Base-by-base conservation (phyloP, 2,888 invertebrate genomes). In the Mycogona germanica region DNA sequence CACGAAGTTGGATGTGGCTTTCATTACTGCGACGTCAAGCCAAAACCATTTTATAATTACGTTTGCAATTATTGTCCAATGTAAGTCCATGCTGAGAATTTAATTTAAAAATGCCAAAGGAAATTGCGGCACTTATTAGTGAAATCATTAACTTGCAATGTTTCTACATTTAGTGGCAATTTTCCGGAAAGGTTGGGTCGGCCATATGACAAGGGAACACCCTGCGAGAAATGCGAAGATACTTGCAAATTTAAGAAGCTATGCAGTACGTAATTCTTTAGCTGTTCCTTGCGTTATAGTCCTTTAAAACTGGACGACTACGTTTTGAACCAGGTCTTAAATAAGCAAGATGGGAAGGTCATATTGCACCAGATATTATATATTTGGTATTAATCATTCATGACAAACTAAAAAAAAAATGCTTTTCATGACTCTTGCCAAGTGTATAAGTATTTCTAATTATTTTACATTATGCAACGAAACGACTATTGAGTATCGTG, bases 31-130 rank as follows among this genome's bases (percentile, higher is more conserved):
- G 58, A 62, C 29, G 57, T 55, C 12, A 59, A 55, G 12, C 61
- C 60, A 9, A 60, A 26, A n/a, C 76, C 71, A 17, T 87, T 80
- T 69, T 86, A 78, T 70, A 84, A 82, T 68, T 87, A 86, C 67
- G 81, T 87, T 28, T 87, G 87, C 69, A 84, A 86, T 72, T 87
- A 87, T 67, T 86, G 86, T 64, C 87, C 87, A 21, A 80, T 78
- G 86, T 85, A 74, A 79, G 80, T 74, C 55, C 17, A n/a, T n/a
- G n/a, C n/a, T n/a, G n/a, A n/a, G n/a, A n/a, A n/a, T n/a, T n/a
- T n/a, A n/a, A n/a, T n/a, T n/a, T n/a, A n/a, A n/a, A n/a, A n/a
- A n/a, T n/a, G n/a, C 17, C 9, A 32, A 46, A 9, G 28, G 23
- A 53, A 30, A 25, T 37, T 14, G 12, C 12, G 17, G 17, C n/a